Evolutionary conservation across 1,140 invertebrate genomes (phyloP).

Genomic region (Steinernema feltiae): DNA sequence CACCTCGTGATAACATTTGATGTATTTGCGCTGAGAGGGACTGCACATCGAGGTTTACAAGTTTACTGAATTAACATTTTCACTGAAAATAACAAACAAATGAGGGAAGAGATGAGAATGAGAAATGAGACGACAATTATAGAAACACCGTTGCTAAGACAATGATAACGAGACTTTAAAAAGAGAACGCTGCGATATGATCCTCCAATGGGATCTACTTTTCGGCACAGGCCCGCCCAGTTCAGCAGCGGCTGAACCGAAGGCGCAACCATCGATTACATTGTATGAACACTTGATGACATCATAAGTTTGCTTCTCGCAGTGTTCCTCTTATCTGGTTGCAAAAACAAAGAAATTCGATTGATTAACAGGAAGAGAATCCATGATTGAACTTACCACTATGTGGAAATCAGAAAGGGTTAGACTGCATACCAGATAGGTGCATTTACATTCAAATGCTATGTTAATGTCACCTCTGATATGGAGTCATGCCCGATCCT

Average conservation of each 20-base stretch:
- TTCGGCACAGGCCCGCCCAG: neutral
- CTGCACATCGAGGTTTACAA: too few relatives aligned
- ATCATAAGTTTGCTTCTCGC: too few relatives aligned
- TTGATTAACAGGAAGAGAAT: too few relatives aligned
- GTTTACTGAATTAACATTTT: too few relatives aligned
- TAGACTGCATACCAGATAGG: slow-evolving; percentile 22
- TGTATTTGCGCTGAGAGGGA: neutral
- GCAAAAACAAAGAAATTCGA: too few relatives aligned
- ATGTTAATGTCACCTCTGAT: slow-evolving; percentile 17
- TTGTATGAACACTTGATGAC: neutral
- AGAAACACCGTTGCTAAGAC: too few relatives aligned
- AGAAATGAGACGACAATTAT: too few relatives aligned
- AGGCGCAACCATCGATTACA: neutral
- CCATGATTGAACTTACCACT: too few relatives aligned
- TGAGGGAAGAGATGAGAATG: too few relatives aligned
- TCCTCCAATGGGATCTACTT: neutral
- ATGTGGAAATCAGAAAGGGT: too few relatives aligned
- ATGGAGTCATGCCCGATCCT: slow-evolving; percentile 5
- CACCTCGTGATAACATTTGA: neutral
- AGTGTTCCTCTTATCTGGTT: too few relatives aligned
- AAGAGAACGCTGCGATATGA: neutral
- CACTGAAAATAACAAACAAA: too few relatives aligned
- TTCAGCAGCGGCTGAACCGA: neutral
- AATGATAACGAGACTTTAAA: neutral
- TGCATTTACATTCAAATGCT: slow-evolving; percentile 16